These are phyloP conservation scores for Pseudochirops corinnae DNA, from an alignment of 2,797 vertebrate species.

Conservation along the genomic window DNA sequence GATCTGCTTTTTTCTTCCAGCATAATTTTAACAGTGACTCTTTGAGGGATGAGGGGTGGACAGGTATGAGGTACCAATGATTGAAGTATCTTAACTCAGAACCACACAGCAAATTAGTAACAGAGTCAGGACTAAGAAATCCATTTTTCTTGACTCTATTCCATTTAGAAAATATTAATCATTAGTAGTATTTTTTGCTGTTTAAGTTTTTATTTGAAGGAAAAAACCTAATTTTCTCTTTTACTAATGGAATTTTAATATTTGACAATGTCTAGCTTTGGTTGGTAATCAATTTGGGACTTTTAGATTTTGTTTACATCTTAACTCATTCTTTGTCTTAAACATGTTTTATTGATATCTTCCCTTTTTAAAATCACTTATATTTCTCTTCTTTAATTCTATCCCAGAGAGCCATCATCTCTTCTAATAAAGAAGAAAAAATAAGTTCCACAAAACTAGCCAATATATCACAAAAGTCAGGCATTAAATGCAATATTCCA, in stretches of 20 bases:
- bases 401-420: background rate
- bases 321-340: background rate
- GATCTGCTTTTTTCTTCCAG: background rate
- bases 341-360: background rate
- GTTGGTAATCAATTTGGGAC: background rate
- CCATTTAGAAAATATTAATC: background rate
- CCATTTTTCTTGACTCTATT: background rate
- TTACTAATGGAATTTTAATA: background rate
- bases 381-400: background rate
- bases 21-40: background rate
- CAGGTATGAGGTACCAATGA: background rate
- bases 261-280: background rate
- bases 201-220: background rate
- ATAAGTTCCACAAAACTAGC: background rate
- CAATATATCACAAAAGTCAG: background rate
- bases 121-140: background rate
- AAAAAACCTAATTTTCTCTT: background rate
- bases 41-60: background rate
- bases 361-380: background rate
- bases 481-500: background rate
- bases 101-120: background rate
- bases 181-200: background rate
- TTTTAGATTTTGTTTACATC: background rate
- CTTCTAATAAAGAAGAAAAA: background rate
- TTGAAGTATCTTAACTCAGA: background rate